A percentile compares a stretch with the other conserved stretches of the same genome.
These are phyloP conservation scores for Papilio polyxenes DNA, from an alignment of 1,140 invertebrate genomes.

Conservation along the genomic window DNA sequence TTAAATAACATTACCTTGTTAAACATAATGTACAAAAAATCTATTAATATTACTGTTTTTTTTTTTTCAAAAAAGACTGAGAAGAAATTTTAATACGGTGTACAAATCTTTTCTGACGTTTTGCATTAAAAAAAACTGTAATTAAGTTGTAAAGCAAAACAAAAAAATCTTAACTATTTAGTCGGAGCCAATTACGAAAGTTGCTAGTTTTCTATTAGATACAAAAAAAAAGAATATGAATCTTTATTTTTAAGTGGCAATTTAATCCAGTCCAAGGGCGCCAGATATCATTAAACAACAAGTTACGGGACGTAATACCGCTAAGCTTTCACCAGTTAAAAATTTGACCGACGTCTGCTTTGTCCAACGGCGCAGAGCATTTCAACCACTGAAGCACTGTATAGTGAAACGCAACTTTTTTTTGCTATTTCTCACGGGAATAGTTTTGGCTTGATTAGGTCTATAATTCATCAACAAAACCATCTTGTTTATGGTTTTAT, in stretches of 20 bases:
- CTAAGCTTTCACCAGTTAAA: conserved; percentile 2
- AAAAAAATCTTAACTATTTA: too few species aligned
- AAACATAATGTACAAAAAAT: too few species aligned
- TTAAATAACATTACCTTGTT: too few species aligned
- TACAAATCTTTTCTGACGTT: too few species aligned
- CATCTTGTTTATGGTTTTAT: too few species aligned
- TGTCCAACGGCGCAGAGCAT: background rate
- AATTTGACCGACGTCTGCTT: background rate
- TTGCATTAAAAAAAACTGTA: too few species aligned
- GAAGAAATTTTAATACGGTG: too few species aligned
- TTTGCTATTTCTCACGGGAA: conserved; percentile 1
- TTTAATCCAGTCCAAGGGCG: conserved; percentile 11
- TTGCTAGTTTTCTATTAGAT: background rate
- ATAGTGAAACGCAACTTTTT: background rate
- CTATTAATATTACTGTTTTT: background rate
- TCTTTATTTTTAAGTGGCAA: background rate
- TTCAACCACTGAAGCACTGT: background rate
- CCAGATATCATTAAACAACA: background rate
- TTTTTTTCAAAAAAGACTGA: background rate
- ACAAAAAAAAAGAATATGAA: background rate
- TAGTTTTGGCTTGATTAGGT: background rate
- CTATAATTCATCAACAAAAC: background rate
- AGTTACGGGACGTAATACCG: conserved; percentile 2
- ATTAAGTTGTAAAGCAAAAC: too few species aligned
- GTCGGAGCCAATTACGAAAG: background rate